Conservation (phyloP, 2,113 vertebrate species). For the Rhinolophus sinicus region DNA sequence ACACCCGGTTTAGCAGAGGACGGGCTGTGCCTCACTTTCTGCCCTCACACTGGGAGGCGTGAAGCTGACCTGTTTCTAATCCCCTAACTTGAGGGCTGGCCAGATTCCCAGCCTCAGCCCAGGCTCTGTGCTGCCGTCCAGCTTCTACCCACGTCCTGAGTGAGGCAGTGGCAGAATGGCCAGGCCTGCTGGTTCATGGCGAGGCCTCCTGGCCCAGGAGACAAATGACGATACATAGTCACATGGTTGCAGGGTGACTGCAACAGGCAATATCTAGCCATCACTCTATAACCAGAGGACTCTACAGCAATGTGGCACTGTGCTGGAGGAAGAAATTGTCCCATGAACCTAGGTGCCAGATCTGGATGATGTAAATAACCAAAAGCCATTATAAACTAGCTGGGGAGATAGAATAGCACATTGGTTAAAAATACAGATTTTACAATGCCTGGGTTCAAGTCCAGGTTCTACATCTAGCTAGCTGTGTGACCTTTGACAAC, state of each 20-base stretch:
- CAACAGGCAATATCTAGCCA: background rate
- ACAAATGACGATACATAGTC: fast-evolving
- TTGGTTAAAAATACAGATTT: background rate
- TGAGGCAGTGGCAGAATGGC: background rate
- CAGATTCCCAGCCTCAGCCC: background rate
- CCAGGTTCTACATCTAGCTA: background rate
- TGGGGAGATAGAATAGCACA: background rate
- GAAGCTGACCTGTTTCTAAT: background rate
- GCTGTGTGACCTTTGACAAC: background rate
- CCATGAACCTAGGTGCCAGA: too few relatives aligned
- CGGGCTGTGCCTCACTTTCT: background rate
- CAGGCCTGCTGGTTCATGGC: background rate
- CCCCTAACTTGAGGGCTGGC: background rate
- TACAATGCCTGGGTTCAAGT: background rate
- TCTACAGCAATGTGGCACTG: background rate
- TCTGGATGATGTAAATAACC: background rate
- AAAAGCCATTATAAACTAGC: background rate
- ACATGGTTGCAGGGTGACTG: background rate
- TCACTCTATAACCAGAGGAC: background rate
- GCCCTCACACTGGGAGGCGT: background rate
- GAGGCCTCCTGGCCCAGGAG: background rate
- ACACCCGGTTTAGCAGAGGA: background rate
- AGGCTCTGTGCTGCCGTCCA: background rate
- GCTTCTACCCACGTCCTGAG: background rate
- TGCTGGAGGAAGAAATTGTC: background rate